These are phyloP conservation scores for Mayetiola destructor DNA, from an alignment of 2,888 invertebrate species.

Conservation along the genomic window DNA sequence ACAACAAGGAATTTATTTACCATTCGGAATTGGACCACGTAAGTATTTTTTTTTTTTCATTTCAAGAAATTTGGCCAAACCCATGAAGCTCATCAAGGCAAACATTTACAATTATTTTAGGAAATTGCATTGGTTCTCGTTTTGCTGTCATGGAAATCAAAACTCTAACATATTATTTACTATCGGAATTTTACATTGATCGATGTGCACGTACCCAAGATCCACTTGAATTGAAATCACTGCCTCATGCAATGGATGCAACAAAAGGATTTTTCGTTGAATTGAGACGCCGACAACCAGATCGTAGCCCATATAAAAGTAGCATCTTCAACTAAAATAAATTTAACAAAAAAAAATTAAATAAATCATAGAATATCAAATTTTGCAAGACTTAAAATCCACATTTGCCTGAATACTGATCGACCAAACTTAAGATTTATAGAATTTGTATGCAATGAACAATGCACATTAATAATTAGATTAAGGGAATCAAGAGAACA, in stretches of 20 bases:
- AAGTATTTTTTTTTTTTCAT: slow-evolving; percentile 9
- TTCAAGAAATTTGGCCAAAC: background rate
- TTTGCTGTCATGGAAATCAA: slow-evolving; percentile 19
- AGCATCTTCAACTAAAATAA: background rate
- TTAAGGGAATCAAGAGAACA: no score
- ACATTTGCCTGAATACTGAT: no score
- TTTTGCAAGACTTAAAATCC: no score
- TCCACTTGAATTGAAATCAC: slow-evolving; percentile 15
- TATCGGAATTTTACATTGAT: slow-evolving; percentile 16
- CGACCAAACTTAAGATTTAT: no score
- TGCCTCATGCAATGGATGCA: background rate
- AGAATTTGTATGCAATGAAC: no score
- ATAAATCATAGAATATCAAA: no score
- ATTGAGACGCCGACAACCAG: background rate
- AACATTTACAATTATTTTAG: background rate
- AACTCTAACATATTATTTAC: slow-evolving; percentile 14
- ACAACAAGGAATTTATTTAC: slow-evolving; percentile 24
- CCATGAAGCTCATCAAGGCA: background rate
- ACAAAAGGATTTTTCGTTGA: slow-evolving; percentile 8
- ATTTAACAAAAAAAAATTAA: no score
- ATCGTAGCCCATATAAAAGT: slow-evolving; percentile 1
- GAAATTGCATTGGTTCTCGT: slow-evolving; percentile 14
- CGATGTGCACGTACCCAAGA: slow-evolving; percentile 15
- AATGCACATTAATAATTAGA: no score
- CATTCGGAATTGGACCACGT: slow-evolving; percentile 33